Conservation (phyloP, 2,888 invertebrate genomes). For the Drosophila peninsularis region DNA sequence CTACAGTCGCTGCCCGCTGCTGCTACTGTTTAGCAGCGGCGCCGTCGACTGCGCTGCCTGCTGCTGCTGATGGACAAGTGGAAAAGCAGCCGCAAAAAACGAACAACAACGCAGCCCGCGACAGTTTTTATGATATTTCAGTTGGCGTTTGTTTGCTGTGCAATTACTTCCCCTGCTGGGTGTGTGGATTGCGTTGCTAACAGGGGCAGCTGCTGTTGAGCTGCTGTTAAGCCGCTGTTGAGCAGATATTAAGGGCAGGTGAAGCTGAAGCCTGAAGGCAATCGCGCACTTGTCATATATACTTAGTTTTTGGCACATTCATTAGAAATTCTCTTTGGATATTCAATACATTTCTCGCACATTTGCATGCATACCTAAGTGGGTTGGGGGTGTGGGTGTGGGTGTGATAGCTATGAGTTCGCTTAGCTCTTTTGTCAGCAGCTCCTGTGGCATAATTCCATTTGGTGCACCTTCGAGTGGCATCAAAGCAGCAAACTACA, state of each 20-base stretch:
- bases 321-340: conserved; percentile 61
- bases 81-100: conserved; percentile 14
- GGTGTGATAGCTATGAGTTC: not conserved
- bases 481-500: conserved; percentile 38
- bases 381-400: not conserved
- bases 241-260: conserved; percentile 2
- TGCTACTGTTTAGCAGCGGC: conserved; percentile 27
- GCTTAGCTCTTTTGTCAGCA: not conserved
- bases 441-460: conserved; percentile 24
- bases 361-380: conserved; percentile 43
- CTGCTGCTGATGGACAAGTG: conserved; percentile 46
- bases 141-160: conserved; percentile 58
- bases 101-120: conserved; percentile 43
- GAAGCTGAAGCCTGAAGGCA: not conserved
- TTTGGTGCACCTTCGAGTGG: conserved; percentile 40
- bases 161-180: conserved; percentile 71
- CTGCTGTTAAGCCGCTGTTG: conserved; percentile 51
- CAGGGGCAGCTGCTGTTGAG: not conserved
- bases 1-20: conserved; percentile 22
- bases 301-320: conserved; percentile 32
- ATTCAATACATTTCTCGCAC: conserved; percentile 52
- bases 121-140: conserved; percentile 56
- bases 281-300: not conserved
- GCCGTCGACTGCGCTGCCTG: conserved; percentile 34
- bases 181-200: conserved; percentile 5